These are phyloP conservation scores for Drosophila sordidula DNA, from an alignment of 2,888 invertebrate species.

Conservation along the genomic window DNA sequence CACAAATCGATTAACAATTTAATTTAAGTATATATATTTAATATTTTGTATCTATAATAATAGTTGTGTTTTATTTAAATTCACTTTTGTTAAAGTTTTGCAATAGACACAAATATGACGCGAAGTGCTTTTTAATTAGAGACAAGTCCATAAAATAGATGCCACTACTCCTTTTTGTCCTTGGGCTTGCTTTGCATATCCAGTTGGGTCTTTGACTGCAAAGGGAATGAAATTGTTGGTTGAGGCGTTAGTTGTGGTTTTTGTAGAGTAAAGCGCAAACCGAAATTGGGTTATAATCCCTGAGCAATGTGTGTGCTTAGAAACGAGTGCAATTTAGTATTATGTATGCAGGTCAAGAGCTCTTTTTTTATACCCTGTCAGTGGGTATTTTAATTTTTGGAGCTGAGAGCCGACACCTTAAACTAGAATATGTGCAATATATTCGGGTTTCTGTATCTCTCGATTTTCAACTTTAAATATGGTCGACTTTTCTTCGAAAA, in stretches of 20 bases:
- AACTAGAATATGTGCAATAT: too few species aligned
- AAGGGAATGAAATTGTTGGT: slow-evolving; percentile 44
- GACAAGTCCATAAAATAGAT: slow-evolving; percentile 16
- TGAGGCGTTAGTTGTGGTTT: slow-evolving; percentile 32
- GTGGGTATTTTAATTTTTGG: background rate
- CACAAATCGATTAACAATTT: slow-evolving; percentile 3
- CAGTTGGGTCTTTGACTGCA: slow-evolving; percentile 46
- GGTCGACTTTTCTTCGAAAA: too few species aligned
- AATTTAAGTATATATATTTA: slow-evolving; percentile 1
- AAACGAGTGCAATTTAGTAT: slow-evolving; percentile 16
- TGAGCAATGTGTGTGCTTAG: slow-evolving; percentile 37
- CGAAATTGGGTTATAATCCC: slow-evolving; percentile 51
- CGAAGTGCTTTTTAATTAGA: slow-evolving; percentile 47
- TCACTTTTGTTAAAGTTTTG: slow-evolving; percentile 6
- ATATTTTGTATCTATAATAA: background rate
- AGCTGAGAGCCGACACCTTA: background rate
- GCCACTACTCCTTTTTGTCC: slow-evolving; percentile 10
- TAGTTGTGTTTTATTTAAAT: slow-evolving; percentile 4
- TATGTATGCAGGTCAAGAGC: slow-evolving; percentile 10
- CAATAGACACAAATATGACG: slow-evolving; percentile 10
- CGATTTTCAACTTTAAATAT: background rate
- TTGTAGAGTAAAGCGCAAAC: slow-evolving; percentile 35
- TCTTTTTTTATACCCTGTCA: background rate
- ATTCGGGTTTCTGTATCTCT: too few species aligned
- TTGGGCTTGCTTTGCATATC: slow-evolving; percentile 39